Conservation (phyloP, 2,797 vertebrate species). For the Yasuhikotakia modesta region DNA sequence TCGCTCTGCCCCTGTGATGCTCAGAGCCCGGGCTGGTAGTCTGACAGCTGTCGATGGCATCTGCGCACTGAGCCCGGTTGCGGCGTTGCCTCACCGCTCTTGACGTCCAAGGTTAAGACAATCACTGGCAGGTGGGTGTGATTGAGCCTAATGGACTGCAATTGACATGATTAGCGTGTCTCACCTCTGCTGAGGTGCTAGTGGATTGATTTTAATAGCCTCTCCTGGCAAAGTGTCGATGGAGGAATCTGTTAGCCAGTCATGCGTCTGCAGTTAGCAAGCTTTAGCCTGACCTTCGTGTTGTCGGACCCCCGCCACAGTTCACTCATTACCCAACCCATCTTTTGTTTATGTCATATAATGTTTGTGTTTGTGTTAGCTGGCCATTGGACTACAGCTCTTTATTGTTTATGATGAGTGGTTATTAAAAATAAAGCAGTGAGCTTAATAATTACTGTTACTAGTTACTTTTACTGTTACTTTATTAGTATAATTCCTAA, state of each 20-base stretch:
- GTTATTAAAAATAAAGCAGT: constrained; percentile 59
- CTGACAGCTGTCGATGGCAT: constrained; percentile 25
- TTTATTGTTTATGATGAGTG: constrained; percentile 54
- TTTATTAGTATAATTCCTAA: no score
- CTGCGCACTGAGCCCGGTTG: constrained; percentile 30
- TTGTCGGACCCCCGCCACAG: constrained; percentile 16
- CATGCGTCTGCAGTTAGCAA: constrained; percentile 39
- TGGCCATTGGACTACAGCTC: constrained; percentile 9
- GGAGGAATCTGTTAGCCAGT: constrained; percentile 58
- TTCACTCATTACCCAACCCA: neutral
- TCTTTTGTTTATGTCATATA: constrained; percentile 34
- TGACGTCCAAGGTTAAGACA: constrained; percentile 62
- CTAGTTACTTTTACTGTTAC: no score
- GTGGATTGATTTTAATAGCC: constrained; percentile 61
- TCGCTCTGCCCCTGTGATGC: neutral
- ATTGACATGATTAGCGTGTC: constrained; percentile 61
- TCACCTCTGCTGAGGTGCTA: constrained; percentile 47
- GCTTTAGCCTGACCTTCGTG: constrained; percentile 51
- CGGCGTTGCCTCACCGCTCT: constrained; percentile 27
- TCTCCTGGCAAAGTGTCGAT: constrained; percentile 49
- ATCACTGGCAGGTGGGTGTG: constrained; percentile 56
- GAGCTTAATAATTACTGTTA: constrained; percentile 63
- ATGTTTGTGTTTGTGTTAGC: constrained; percentile 49
- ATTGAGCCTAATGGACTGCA: constrained; percentile 61
- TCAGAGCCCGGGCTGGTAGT: constrained; percentile 2